These are phyloP conservation scores for Melierax canorus DNA, from an alignment of 2,113 vertebrate genomes.

Conservation along the genomic window DNA sequence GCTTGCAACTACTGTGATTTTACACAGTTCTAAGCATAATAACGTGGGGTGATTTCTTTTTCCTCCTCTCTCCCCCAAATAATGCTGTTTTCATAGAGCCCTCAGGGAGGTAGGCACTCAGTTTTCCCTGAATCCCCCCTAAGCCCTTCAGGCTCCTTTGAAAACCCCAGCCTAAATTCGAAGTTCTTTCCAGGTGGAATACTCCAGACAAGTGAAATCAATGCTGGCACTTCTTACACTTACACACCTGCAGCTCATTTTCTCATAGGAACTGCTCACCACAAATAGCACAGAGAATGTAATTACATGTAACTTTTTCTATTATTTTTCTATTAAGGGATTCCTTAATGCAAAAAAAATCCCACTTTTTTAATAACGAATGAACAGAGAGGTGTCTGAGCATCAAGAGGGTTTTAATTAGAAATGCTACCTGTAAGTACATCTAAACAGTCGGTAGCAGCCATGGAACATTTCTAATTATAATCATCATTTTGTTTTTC, in stretches of 20 bases:
- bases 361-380: slow-evolving; percentile 19
- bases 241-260: slow-evolving; percentile 48
- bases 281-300: slow-evolving; percentile 30
- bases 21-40: neutral
- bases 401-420: slow-evolving; percentile 67
- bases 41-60: neutral
- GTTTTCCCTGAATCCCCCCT: neutral
- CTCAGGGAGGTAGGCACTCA: neutral
- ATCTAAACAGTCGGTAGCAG: slow-evolving; percentile 63
- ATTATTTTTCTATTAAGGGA: slow-evolving; percentile 63
- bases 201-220: neutral
- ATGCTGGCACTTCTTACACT: neutral
- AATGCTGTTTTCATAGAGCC: neutral
- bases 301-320: slow-evolving; percentile 58
- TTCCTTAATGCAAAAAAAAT: slow-evolving; percentile 18
- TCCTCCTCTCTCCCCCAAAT: neutral
- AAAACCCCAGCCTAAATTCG: neutral
- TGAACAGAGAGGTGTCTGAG: slow-evolving; percentile 45
- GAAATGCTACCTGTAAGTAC: slow-evolving; percentile 69
- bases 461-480: slow-evolving; percentile 66
- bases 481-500: slow-evolving; percentile 70
- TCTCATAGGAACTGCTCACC: slow-evolving; percentile 17
- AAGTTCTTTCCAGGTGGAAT: slow-evolving; percentile 3
- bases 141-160: neutral
- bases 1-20: neutral